Evolutionary conservation across 2,888 invertebrate genomes (phyloP), one percentile per base, ranked within the genome.

Genomic region (Lampropteryx suffumata): DNA sequence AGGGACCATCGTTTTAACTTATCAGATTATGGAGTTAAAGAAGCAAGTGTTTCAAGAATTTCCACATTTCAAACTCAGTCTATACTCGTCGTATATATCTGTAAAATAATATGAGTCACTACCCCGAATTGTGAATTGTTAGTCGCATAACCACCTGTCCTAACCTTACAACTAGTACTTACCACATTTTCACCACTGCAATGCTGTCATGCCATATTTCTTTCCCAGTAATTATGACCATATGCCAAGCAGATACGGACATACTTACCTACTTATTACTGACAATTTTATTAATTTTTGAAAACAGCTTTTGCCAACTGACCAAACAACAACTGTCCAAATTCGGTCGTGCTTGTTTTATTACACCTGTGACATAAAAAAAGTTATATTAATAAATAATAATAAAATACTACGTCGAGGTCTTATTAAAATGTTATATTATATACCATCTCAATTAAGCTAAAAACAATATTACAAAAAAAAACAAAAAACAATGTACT

Each of bases 101-200:
- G n/a, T n/a, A n/a, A n/a, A n/a, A n/a, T n/a, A n/a, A n/a, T 17
- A 17, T 17, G 17, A 17, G 17, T 17, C 24, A 24, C 24, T 24
- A 7, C 24, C 24, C 24, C 17, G 4, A 17, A 17, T 17, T 59
- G n/a, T n/a, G 13, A 33, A 33, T 34, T 17, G 17, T 21, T 6
- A 64, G 65, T 65, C 55, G 57, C 27, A 14, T 10, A n/a, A 14
- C 57, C 71, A 71, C 60, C 71, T 71, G 71, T 60, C 58, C 49
- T 53, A 43, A 54, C 50, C 17, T 24, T 6, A 7, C 5, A 24
- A 6, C 6, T 24, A 6, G 24, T 24, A 5, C 24, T 6, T 6
- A 34, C 32, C 36, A 28, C 34, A 12, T 57, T 64, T 63, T 60
- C 53, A 57, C 52, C 53, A 57, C 49, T 28, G 28, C 39, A 7